These are phyloP conservation scores for Pseudococcus longispinus DNA, from an alignment of 2,888 invertebrate genomes.

Conservation along the genomic window DNA sequence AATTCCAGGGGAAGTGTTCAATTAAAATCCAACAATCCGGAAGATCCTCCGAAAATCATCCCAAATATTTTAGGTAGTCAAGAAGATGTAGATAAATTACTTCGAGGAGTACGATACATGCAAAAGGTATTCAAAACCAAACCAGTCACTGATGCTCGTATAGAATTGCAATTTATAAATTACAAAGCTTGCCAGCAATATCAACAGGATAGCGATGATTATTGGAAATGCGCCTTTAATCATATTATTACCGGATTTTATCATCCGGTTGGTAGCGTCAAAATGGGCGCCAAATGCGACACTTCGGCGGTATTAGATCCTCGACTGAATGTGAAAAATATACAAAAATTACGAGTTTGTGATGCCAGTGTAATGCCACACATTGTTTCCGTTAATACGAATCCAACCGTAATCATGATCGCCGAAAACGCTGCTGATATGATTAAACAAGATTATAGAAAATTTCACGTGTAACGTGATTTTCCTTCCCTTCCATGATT, in stretches of 20 bases:
- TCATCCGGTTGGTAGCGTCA: slow-evolving; percentile 74
- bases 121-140: slow-evolving; percentile 63
- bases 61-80: slow-evolving; percentile 70
- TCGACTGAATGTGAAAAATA: slow-evolving; percentile 66
- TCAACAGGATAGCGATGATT: slow-evolving; percentile 63
- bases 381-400: slow-evolving; percentile 68
- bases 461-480: background rate
- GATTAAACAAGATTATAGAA: slow-evolving; percentile 59
- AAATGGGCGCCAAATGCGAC: slow-evolving; percentile 69
- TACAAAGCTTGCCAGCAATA: slow-evolving; percentile 63
- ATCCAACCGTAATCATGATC: slow-evolving; percentile 66
- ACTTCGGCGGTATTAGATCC: slow-evolving; percentile 65
- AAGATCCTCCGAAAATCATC: slow-evolving; percentile 69
- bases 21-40: slow-evolving; percentile 67
- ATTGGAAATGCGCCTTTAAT: slow-evolving; percentile 68
- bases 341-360: slow-evolving; percentile 66
- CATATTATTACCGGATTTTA: slow-evolving; percentile 68
- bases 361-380: slow-evolving; percentile 67
- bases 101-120: slow-evolving; percentile 65
- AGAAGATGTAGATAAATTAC: slow-evolving; percentile 67
- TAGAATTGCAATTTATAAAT: slow-evolving; percentile 62
- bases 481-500: too few species aligned
- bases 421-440: slow-evolving; percentile 63
- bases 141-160: slow-evolving; percentile 63
- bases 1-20: slow-evolving; percentile 68